These are phyloP conservation scores for Erebia aethiops DNA, from an alignment of 2,888 invertebrate genomes.

Conservation along the genomic window DNA sequence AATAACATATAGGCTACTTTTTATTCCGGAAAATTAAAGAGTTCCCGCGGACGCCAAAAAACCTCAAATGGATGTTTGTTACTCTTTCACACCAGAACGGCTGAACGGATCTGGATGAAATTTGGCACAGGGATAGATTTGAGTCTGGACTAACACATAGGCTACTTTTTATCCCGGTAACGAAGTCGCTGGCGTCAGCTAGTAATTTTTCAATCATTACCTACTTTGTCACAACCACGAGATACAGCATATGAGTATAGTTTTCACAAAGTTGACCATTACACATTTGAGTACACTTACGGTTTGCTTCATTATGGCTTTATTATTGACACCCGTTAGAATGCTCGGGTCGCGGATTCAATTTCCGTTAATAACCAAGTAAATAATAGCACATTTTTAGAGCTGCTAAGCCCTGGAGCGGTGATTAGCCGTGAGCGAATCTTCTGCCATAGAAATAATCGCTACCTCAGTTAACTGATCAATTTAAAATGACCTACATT, in stretches of 20 bases:
- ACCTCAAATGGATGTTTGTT: too few species aligned
- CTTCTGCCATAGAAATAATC: neutral
- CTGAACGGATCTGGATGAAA: too few species aligned
- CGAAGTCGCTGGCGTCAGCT: too few species aligned
- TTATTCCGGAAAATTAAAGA: too few species aligned
- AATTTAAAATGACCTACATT: neutral
- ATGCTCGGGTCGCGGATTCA: constrained; percentile 20
- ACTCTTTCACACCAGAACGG: too few species aligned
- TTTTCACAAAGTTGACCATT: constrained; percentile 22
- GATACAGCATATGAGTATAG: neutral
- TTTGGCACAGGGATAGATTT: too few species aligned
- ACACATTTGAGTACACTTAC: constrained; percentile 25
- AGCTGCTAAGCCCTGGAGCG: constrained; percentile 3
- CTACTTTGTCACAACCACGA: constrained; percentile 1
- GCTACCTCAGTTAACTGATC: neutral
- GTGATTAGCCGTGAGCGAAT: constrained; percentile 4
- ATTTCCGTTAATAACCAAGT: constrained; percentile 16
- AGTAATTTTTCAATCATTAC: neutral
- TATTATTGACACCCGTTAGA: constrained; percentile 25
- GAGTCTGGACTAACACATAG: too few species aligned
- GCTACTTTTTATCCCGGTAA: too few species aligned
- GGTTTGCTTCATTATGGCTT: constrained; percentile 23
- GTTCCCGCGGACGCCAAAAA: too few species aligned
- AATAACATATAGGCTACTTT: too few species aligned
- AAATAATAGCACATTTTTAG: constrained; percentile 13